These are phyloP conservation scores for Quadroppia sp. DNA, from an alignment of 2,888 invertebrate species.

Conservation along the genomic window DNA sequence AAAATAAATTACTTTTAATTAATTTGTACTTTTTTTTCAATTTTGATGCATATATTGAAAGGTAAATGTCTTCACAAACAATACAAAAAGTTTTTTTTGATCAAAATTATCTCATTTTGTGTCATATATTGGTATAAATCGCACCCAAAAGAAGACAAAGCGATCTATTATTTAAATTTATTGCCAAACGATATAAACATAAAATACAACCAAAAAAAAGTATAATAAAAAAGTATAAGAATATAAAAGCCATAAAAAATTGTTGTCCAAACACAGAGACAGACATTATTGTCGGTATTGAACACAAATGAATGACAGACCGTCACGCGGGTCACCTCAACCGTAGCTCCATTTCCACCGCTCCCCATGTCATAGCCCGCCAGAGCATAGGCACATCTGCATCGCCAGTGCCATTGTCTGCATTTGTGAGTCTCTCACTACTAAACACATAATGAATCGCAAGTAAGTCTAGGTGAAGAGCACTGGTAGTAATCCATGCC, in stretches of 20 bases:
- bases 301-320: slow-evolving; percentile 10
- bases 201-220: too few relatives aligned
- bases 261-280: neutral
- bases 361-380: neutral
- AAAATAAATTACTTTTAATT: too few relatives aligned
- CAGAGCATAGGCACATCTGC: slow-evolving; percentile 5
- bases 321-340: slow-evolving; percentile 34
- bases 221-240: neutral
- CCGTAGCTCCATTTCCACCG: slow-evolving; percentile 29
- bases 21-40: too few relatives aligned
- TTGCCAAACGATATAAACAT: slow-evolving; percentile 1
- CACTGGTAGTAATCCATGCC: slow-evolving; percentile 16
- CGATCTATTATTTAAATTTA: slow-evolving; percentile 25
- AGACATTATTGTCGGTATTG: neutral
- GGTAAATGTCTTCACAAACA: too few relatives aligned
- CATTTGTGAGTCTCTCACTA: neutral
- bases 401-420: slow-evolving; percentile 11
- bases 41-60: too few relatives aligned
- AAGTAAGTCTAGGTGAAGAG: slow-evolving; percentile 32
- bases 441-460: neutral
- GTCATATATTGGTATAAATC: too few relatives aligned
- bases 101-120: too few relatives aligned
- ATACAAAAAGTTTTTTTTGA: too few relatives aligned
- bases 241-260: slow-evolving; percentile 4
- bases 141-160: neutral